Conservation (phyloP, 2,113 vertebrate genomes). For the Murina feae region DNA sequence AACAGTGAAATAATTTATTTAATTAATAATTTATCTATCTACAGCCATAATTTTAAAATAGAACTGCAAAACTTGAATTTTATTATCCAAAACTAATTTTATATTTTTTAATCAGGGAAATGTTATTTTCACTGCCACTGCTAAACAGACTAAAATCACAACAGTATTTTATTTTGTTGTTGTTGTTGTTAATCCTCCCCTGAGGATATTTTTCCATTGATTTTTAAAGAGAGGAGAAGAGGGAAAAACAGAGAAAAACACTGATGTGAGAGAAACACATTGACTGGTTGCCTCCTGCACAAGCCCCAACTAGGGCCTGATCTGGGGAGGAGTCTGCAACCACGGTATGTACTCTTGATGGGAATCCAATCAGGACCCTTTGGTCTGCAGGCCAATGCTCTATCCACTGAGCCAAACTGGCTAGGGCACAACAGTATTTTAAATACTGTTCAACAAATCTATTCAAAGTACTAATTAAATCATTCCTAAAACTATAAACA, state of each 20-base stretch:
- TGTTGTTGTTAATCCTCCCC: no score
- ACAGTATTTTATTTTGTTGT: not conserved
- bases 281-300: no score
- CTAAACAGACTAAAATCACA: not conserved
- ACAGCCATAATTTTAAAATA: conserved; percentile 3
- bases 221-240: no score
- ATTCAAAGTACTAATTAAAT: conserved; percentile 29
- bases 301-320: no score
- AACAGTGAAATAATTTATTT: not conserved
- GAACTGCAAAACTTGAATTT: not conserved
- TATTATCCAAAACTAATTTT: conserved; percentile 37
- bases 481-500: not conserved
- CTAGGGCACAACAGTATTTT: not conserved
- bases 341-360: no score
- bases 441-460: not conserved
- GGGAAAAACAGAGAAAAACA: no score
- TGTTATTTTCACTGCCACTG: not conserved
- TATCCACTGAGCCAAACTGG: no score
- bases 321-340: no score
- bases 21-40: not conserved
- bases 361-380: no score
- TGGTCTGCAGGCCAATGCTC: no score
- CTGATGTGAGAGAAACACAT: no score
- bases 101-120: not conserved
- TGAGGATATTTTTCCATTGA: no score